Base-by-base conservation (phyloP, 2,113 vertebrate species). In the Pluvianellus socialis region DNA sequence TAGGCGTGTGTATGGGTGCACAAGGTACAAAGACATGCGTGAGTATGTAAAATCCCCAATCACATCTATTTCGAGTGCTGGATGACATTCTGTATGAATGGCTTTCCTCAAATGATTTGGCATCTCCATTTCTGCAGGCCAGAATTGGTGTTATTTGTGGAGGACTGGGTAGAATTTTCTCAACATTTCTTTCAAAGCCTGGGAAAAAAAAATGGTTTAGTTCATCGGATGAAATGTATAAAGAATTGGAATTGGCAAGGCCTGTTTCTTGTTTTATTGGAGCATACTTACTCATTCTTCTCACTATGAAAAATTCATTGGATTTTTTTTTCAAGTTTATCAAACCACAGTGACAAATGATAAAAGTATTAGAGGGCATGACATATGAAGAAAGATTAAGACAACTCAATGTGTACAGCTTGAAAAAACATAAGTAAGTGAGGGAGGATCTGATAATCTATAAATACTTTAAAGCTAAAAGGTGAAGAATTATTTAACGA, bases 381-480 rank as follows among this genome's bases (percentile, higher is more conserved):
- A 67, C 95, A 97, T 90, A 65, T 18, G 74, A 96, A 93, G 77
- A 95, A 95, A 96, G 94, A 96, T 97, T 96, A 97, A 95, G 74
- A 96, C 87, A 97, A 97, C 79, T 95, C 97, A 97, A 95, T 96
- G 71, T 97, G 92, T 97, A 97, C 97, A 97, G 94, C 89, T 96
- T 96, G 89, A 95, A 83, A 89, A 97, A 95, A 86, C 80, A 76
- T 94, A 96, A 97, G 89, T 94, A 95, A 96, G 94, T 95, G 91
- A 96, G 94, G 81, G 95, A 96, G 81, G 94, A 97, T 96, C 95
- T 96, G 93, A 96, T 97, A 95, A 96, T 96, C 96, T 97, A 95
- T 97, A 97, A 97, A 96, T 97, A 96, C 94, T 94, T 94, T 27
- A 95, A 94, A 97, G 94, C 91, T 97, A 95, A 97, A 94, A 97